Conservation (phyloP, 2,113 vertebrate genomes). For the Etia nguti region DNA sequence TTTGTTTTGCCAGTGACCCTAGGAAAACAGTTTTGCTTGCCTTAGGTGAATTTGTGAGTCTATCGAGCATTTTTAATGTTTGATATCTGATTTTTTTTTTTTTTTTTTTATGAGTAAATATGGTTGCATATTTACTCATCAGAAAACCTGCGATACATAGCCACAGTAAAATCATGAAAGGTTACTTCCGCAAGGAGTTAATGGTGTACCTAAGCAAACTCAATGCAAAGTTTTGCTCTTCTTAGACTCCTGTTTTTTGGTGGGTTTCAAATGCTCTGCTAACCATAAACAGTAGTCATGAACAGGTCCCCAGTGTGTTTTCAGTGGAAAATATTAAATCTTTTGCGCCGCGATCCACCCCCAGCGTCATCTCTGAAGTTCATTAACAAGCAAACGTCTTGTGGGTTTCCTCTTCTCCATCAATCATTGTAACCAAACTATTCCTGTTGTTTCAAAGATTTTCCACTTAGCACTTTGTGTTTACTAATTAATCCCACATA, state of each 20-base stretch:
- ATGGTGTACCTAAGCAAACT: not conserved
- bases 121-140: not conserved
- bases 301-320: not conserved
- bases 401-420: conserved; percentile 21
- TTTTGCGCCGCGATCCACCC: not conserved
- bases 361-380: conserved; percentile 4
- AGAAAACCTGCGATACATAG: not conserved
- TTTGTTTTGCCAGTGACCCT: not conserved
- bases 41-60: not conserved
- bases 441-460: conserved; percentile 45
- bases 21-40: not conserved
- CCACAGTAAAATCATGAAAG: not conserved
- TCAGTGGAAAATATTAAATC: not conserved
- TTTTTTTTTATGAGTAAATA: not conserved
- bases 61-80: not conserved
- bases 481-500: conserved; percentile 58
- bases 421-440: conserved; percentile 40
- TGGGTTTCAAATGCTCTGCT: not conserved
- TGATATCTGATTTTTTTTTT: not conserved
- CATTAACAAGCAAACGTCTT: conserved; percentile 28
- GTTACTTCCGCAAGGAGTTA: not conserved
- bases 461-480: conserved; percentile 56
- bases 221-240: not conserved
- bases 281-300: not conserved
- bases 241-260: not conserved